phyloP scores from a whole-genome alignment of 2,113 vertebrate genomes.

The Vombatus ursinus region DNA sequence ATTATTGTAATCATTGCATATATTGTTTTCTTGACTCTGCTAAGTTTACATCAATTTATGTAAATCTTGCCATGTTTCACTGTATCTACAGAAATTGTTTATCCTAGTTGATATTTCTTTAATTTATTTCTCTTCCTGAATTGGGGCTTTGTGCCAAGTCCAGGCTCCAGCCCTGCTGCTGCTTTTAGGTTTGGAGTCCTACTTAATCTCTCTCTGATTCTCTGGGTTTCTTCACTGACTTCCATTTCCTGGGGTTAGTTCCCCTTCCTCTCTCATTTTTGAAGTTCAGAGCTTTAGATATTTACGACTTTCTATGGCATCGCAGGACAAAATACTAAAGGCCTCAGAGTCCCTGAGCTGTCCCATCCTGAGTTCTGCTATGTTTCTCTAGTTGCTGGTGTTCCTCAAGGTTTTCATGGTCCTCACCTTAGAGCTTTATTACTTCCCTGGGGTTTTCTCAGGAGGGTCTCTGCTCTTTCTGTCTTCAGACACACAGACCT shows the following conservation, averaged over 20 bases:
- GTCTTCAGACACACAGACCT: no score
- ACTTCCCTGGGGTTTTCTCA: no score
- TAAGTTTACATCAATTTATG: not conserved
- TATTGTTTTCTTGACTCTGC: not conserved
- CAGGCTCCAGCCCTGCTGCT: not conserved
- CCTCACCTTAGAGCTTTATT: no score
- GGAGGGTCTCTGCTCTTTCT: no score
- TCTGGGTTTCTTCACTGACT: not conserved
- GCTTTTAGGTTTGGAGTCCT: not conserved
- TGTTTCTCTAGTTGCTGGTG: no score
- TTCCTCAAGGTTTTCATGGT: no score
- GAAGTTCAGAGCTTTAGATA: not conserved
- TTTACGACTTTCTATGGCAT: not conserved
- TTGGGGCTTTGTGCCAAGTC: not conserved
- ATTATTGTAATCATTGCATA: not conserved
- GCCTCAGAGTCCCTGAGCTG: not conserved
- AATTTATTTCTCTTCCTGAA: not conserved
- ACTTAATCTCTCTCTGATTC: not conserved
- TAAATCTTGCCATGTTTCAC: not conserved
- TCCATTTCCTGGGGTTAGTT: not conserved
- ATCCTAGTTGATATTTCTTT: not conserved
- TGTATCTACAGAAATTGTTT: not conserved
- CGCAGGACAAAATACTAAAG: not conserved
- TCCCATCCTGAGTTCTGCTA: not conserved
- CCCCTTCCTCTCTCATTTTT: not conserved